A percentile compares a stretch with the other conserved stretches of the same genome.
phyloP scores from a whole-genome alignment of 2,113 vertebrate species.

The Salvelinus namaycush region DNA sequence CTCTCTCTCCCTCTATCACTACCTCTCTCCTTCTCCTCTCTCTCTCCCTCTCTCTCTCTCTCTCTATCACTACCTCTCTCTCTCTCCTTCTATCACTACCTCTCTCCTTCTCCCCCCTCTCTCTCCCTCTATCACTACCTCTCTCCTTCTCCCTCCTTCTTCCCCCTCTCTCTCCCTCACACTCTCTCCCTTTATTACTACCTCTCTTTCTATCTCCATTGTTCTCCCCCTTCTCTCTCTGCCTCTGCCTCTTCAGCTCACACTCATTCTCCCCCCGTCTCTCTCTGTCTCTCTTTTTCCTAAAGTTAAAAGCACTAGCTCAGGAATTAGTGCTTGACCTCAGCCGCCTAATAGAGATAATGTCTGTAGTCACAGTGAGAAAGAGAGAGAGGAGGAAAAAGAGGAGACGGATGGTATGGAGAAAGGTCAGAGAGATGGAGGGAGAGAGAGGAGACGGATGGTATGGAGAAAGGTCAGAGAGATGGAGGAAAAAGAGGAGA shows the following conservation, averaged over 20 bases:
- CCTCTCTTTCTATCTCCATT: conserved; percentile 2
- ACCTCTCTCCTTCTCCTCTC: too few species aligned
- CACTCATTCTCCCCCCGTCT: conserved; percentile 6
- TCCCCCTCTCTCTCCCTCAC: not conserved
- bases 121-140: too few species aligned
- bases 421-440: too few species aligned
- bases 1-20: too few species aligned
- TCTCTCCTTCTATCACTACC: too few species aligned
- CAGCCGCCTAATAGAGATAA: conserved; percentile 40
- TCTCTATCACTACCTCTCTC: not conserved
- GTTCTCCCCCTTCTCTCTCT: conserved; percentile 11
- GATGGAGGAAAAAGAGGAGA: too few species aligned
- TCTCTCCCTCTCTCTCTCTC: not conserved
- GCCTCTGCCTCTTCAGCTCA: conserved; percentile 33
- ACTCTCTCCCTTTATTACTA: not conserved
- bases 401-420: too few species aligned
- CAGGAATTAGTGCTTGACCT: too few species aligned
- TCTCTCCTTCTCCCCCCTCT: too few species aligned
- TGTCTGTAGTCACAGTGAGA: conserved; percentile 50
- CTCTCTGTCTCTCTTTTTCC: not conserved
- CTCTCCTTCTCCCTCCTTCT: too few species aligned
- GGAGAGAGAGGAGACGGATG: not conserved
- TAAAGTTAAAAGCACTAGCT: too few species aligned
- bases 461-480: too few species aligned
- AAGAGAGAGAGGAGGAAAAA: not conserved